Conservation (phyloP, 1,140 invertebrate genomes). For the Drosophila neocordata region DNA sequence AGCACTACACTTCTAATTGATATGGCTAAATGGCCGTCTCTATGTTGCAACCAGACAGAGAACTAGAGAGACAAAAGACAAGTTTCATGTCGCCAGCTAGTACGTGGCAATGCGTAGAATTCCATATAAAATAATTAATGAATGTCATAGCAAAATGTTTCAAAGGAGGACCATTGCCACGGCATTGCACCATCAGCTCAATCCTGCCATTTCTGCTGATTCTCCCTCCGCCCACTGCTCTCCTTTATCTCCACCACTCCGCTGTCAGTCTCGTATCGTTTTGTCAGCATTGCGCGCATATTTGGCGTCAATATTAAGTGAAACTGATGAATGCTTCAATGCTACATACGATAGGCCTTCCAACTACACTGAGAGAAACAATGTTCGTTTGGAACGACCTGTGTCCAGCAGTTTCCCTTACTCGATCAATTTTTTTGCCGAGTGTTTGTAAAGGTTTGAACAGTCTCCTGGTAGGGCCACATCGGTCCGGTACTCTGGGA, state of each 20-base stretch:
- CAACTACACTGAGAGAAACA: slow-evolving; percentile 30
- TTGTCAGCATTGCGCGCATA: slow-evolving; percentile 81
- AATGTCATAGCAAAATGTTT: slow-evolving; percentile 82
- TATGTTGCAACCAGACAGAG: slow-evolving; percentile 34
- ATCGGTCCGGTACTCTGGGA: slow-evolving; percentile 29
- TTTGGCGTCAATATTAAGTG: slow-evolving; percentile 83
- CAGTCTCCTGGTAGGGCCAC: slow-evolving; percentile 46
- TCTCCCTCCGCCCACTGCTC: slow-evolving; percentile 7
- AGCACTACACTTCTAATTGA: slow-evolving; percentile 63
- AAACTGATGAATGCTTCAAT: slow-evolving; percentile 80
- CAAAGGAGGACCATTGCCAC: slow-evolving; percentile 26
- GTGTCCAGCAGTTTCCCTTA: too few relatives aligned
- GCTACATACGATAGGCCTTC: slow-evolving; percentile 34
- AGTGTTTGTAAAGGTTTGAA: slow-evolving; percentile 35
- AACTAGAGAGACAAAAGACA: slow-evolving; percentile 49
- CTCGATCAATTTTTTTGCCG: too few relatives aligned
- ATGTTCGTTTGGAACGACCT: too few relatives aligned
- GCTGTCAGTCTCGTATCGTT: slow-evolving; percentile 66
- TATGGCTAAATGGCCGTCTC: slow-evolving; percentile 78
- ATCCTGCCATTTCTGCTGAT: slow-evolving; percentile 26
- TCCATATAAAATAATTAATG: slow-evolving; percentile 83
- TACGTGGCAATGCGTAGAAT: slow-evolving; percentile 82
- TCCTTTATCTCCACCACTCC: background rate
- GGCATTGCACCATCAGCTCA: slow-evolving; percentile 7
- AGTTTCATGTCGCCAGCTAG: slow-evolving; percentile 80